A percentile compares a stretch with the other conserved stretches of the same genome.
phyloP scores from a whole-genome alignment of 2,113 vertebrate genomes.

The Neolamprologus caudopunctatus region DNA sequence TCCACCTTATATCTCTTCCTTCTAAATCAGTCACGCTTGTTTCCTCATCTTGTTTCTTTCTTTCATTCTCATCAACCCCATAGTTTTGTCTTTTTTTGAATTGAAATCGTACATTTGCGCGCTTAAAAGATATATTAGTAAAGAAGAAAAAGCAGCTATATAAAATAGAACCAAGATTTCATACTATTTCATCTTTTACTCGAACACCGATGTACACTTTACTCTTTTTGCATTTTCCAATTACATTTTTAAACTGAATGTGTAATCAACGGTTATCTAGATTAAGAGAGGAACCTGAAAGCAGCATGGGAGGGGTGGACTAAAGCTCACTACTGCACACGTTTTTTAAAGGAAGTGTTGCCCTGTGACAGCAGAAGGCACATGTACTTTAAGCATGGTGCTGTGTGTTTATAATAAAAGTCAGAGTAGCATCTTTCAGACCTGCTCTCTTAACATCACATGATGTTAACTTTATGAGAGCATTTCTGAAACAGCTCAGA shows the following conservation, averaged over 20 bases:
- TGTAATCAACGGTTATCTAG: neutral
- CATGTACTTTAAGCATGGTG: neutral
- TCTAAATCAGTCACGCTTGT: neutral
- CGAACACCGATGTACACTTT: neutral
- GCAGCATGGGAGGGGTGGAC: neutral
- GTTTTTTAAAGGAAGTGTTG: neutral
- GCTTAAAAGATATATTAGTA: neutral
- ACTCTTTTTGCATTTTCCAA: neutral
- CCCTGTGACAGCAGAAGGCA: neutral
- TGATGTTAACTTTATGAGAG: neutral
- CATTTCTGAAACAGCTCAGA: neutral
- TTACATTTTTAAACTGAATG: neutral
- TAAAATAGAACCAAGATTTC: neutral
- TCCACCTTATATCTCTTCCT: neutral
- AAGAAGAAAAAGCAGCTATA: neutral
- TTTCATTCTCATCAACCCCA: neutral
- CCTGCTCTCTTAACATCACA: neutral
- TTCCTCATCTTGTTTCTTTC: neutral
- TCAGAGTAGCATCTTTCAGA: neutral
- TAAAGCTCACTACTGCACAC: neutral
- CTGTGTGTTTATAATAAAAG: neutral
- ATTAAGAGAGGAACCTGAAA: neutral
- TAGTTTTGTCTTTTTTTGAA: neutral
- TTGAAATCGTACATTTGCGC: neutral
- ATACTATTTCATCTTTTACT: neutral